Evolutionary conservation across 64 coral and sea anemone species (phyloP).

Genomic region (Pachyseris speciosa): DNA sequence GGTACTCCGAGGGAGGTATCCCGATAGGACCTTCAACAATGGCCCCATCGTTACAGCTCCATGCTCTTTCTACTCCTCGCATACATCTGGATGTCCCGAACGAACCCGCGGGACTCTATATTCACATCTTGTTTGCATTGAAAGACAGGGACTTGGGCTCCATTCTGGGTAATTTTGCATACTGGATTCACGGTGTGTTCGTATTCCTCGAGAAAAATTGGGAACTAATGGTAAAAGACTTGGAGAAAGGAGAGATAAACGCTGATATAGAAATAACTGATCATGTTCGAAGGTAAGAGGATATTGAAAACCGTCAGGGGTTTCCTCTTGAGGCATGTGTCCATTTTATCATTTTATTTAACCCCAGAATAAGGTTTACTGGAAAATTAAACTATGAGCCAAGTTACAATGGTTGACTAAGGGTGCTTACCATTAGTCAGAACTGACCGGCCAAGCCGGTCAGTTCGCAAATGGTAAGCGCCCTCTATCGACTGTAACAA

Average conservation of each 20-base stretch:
- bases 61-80: slow-evolving; percentile 34
- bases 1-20: slow-evolving; percentile 27
- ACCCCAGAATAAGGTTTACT: too few relatives aligned
- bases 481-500: too few relatives aligned
- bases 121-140: slow-evolving; percentile 66
- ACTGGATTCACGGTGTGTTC: slow-evolving; percentile 60
- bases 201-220: slow-evolving; percentile 72
- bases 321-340: too few relatives aligned
- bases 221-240: slow-evolving; percentile 34
- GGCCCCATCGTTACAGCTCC: slow-evolving; percentile 21
- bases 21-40: slow-evolving; percentile 43
- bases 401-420: too few relatives aligned
- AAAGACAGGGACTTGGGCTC: slow-evolving; percentile 65
- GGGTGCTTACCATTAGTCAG: too few relatives aligned
- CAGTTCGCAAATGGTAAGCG: too few relatives aligned
- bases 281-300: slow-evolving; percentile 48
- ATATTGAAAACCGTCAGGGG: too few relatives aligned
- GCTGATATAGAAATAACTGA: slow-evolving; percentile 42
- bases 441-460: too few relatives aligned
- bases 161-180: slow-evolving; percentile 54
- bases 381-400: too few relatives aligned
- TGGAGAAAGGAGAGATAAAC: slow-evolving; percentile 53
- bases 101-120: slow-evolving; percentile 37
- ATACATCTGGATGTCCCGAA: slow-evolving; percentile 4
- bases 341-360: too few relatives aligned